Base-by-base conservation (phyloP, 1,140 invertebrate species). In the Neuroterus valhalla region DNA sequence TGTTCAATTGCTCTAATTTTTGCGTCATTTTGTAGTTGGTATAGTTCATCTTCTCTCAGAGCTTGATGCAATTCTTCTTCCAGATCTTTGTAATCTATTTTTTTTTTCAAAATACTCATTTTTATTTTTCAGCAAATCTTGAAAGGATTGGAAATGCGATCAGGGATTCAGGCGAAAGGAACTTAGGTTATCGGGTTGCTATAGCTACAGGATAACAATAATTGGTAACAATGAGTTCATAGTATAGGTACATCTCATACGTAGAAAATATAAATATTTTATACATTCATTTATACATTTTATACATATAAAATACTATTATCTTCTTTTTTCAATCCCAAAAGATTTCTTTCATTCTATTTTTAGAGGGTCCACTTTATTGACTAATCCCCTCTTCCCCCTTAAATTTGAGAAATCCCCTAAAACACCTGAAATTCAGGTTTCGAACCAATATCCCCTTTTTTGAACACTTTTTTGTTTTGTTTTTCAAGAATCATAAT, bases 1-100 rank as follows among this genome's bases (percentile, higher is more conserved):
- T 90, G 91, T 66, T 91, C 89, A 1, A 92, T 86, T 0, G 93
- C 93, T 71, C 91, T 83, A 14, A 93, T 79, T 83, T 93, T 93
- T 26, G 93, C 92, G 79, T 92, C 91, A 75, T 93, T 93, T 78
- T 91, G 89, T 68, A 93, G 79, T 84, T 90, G 88, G 72, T 93
- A 92, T 10, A 92, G 79, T 83, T 92, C 89, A 67, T 92, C 92
- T 2, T 85, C 82, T 43, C 84, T 81, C 14, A 92, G 72, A 42
- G 88, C 87, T 11, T 86, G 78, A 15, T 90, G 76, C 15, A 92
- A 84, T 62, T 91, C 86, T 71, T 77, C 45, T 81, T 89, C 88
- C 23, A 92, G 78, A 42, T 68, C 73, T 74, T 84, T 78, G 50
- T 86, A 88, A 81, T 91, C 76, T 46, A 90, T 84, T 2, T 78